Conservation (phyloP, 2,797 vertebrate species). For the Halcyon chelicuti region DNA sequence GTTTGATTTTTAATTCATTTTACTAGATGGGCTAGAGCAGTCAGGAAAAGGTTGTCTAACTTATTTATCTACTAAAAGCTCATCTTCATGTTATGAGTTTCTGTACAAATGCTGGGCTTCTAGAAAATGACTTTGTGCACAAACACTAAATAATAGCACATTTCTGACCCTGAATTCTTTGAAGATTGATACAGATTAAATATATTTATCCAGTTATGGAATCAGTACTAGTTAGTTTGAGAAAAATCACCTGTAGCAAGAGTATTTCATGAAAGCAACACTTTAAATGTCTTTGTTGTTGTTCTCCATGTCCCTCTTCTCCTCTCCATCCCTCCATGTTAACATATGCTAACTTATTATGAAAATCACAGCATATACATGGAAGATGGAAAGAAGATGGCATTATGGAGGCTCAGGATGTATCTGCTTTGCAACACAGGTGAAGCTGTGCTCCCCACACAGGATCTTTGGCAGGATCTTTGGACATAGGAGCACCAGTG, state of each 20-base stretch:
- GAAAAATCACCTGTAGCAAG: background rate
- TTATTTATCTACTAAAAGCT: no score
- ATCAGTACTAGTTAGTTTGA: background rate
- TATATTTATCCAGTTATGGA: background rate
- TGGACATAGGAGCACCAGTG: no score
- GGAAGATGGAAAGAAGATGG: background rate
- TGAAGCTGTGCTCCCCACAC: background rate
- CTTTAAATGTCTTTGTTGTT: background rate
- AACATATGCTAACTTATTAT: background rate
- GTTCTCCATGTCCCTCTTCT: fast-evolving
- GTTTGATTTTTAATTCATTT: background rate
- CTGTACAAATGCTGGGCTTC: background rate
- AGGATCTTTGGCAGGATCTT: background rate
- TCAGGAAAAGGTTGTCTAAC: background rate
- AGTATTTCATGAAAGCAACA: background rate
- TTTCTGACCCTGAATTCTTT: background rate
- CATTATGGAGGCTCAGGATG: background rate
- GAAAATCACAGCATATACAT: background rate
- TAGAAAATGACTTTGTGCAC: background rate
- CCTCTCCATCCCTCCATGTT: background rate
- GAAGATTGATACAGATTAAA: background rate
- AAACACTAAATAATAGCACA: background rate
- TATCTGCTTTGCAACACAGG: background rate
- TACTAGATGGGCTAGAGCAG: background rate
- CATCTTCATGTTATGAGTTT: no score